phyloP scores from a whole-genome alignment of 2,797 vertebrate genomes.

The Crotalus adamanteus region DNA sequence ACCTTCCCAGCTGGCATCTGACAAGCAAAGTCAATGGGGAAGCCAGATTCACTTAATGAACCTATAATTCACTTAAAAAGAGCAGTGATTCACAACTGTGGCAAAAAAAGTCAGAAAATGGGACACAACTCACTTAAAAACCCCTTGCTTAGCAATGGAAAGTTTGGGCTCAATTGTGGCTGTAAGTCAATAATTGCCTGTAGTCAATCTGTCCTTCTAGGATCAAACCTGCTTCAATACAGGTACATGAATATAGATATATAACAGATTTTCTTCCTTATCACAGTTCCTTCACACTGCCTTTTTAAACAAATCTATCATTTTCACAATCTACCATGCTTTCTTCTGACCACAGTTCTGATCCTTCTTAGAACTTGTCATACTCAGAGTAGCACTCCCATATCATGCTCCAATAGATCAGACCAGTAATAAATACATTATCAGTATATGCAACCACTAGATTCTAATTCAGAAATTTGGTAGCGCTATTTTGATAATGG shows the following conservation, averaged over 20 bases:
- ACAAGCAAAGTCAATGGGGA: not conserved
- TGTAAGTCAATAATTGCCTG: not conserved
- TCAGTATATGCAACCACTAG: not conserved
- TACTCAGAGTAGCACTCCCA: not conserved
- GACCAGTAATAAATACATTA: not conserved
- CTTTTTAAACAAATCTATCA: not conserved
- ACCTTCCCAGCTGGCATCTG: not conserved
- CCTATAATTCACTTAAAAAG: not conserved
- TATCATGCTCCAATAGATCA: not conserved
- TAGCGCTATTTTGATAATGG: not conserved
- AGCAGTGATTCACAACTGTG: not conserved
- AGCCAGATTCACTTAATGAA: not conserved
- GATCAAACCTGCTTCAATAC: not conserved
- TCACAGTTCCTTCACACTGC: too few species aligned
- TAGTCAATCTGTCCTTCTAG: not conserved
- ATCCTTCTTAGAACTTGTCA: not conserved
- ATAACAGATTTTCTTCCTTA: not conserved
- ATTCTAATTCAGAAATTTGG: not conserved
- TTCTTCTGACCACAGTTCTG: not conserved
- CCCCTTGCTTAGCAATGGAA: not conserved
- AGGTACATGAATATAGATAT: not conserved
- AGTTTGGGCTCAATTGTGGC: not conserved
- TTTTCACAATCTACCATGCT: not conserved
- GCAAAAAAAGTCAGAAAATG: not conserved
- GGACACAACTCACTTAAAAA: not conserved